These are phyloP conservation scores for Mamestra brassicae DNA, from an alignment of 2,888 invertebrate species.

Conservation along the genomic window DNA sequence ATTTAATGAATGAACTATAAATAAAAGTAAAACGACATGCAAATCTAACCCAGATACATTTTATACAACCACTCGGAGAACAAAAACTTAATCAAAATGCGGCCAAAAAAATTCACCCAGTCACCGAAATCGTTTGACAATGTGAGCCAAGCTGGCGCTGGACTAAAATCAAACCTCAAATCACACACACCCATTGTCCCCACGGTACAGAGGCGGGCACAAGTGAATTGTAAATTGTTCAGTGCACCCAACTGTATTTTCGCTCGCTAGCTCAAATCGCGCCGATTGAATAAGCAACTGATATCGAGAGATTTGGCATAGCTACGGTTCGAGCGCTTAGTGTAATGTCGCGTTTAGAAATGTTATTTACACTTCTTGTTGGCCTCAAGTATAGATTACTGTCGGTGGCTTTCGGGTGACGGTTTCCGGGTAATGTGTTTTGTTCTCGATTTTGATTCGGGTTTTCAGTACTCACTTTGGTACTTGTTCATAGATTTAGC, in stretches of 20 bases:
- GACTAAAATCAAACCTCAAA: constrained; percentile 74
- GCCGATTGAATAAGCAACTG: constrained; percentile 87
- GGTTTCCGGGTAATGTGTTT: constrained; percentile 16
- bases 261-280: constrained; percentile 77
- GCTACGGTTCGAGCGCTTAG: constrained; percentile 60
- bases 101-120: constrained; percentile 50
- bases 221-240: constrained; percentile 85
- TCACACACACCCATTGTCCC: constrained; percentile 72
- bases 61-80: constrained; percentile 27
- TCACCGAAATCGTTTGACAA: constrained; percentile 60
- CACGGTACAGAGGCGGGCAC: constrained; percentile 65
- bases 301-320: constrained; percentile 77
- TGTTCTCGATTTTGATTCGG: constrained; percentile 7
- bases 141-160: constrained; percentile 51
- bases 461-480: background rate
- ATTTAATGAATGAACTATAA: background rate
- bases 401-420: constrained; percentile 15
- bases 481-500: background rate
- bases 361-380: constrained; percentile 63
- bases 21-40: background rate
- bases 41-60: background rate
- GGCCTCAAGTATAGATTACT: constrained; percentile 45
- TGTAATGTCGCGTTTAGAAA: constrained; percentile 62
- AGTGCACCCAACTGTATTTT: constrained; percentile 82
- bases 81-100: constrained; percentile 57